phyloP scores from a whole-genome alignment of 2,113 vertebrate species.

The Chinchilla lanigera region DNA sequence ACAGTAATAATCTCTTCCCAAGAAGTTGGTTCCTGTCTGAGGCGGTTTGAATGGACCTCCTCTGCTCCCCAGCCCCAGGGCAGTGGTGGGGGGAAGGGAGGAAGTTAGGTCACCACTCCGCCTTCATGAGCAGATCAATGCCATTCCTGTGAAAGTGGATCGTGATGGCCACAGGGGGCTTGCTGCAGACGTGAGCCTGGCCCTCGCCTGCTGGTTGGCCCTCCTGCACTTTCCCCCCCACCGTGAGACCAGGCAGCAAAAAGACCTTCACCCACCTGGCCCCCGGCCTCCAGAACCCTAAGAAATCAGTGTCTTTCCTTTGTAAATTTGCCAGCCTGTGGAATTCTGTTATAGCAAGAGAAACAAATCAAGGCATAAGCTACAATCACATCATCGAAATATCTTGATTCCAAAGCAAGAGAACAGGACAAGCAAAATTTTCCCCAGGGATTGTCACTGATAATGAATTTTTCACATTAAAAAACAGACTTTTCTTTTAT shows the following conservation, averaged over 20 bases:
- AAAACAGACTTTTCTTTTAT: background rate
- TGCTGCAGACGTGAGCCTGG: background rate
- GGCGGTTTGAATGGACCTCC: background rate
- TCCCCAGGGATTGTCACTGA: background rate
- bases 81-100: too few relatives aligned
- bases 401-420: background rate
- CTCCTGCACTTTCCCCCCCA: background rate
- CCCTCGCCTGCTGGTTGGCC: background rate
- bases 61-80: background rate
- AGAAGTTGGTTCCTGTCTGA: background rate
- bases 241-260: background rate
- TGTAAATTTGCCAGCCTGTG: background rate
- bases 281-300: background rate
- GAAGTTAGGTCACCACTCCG: too few relatives aligned
- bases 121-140: background rate
- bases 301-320: background rate
- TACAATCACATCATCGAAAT: background rate
- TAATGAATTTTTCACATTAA: conserved; percentile 11
- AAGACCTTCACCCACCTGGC: background rate
- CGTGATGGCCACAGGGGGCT: background rate
- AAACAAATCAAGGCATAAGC: background rate
- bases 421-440: conserved; percentile 20
- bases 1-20: background rate
- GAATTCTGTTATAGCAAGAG: background rate
- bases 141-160: background rate